Evolutionary conservation across 2,797 vertebrate genomes (phyloP).

Genomic region (Garrulus glandarius): DNA sequence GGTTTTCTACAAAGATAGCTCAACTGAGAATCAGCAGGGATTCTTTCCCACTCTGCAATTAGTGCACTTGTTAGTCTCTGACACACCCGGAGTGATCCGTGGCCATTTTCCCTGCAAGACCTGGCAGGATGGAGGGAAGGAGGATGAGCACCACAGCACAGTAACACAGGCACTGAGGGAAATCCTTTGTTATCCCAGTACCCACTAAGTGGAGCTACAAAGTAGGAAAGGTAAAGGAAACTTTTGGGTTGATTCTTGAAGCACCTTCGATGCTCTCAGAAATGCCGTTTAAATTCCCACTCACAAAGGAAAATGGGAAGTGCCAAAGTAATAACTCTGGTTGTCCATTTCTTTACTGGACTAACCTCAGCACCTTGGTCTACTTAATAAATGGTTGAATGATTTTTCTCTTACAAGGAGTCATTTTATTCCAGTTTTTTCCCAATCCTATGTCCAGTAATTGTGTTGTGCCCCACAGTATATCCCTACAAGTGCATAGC

Average conservation of each 20-base stretch:
- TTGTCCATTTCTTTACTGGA: background rate
- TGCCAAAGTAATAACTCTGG: background rate
- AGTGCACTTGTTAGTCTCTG: background rate
- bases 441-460: background rate
- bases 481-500: background rate
- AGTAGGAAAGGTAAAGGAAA: slow-evolving; percentile 23
- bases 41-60: background rate
- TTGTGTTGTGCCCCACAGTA: background rate
- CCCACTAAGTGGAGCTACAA: slow-evolving; percentile 50
- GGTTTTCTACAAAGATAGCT: background rate
- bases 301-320: background rate
- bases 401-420: background rate
- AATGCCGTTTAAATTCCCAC: background rate
- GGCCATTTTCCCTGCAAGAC: background rate
- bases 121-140: background rate
- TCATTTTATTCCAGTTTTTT: background rate
- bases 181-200: slow-evolving; percentile 52
- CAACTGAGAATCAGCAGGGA: background rate
- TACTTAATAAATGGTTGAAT: background rate
- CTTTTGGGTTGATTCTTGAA: slow-evolving; percentile 45
- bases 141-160: background rate
- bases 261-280: background rate
- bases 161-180: background rate
- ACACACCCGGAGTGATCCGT: accelerated
- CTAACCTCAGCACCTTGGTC: background rate